phyloP scores from a whole-genome alignment of 2,797 vertebrate species.

The Dryobates pubescens region DNA sequence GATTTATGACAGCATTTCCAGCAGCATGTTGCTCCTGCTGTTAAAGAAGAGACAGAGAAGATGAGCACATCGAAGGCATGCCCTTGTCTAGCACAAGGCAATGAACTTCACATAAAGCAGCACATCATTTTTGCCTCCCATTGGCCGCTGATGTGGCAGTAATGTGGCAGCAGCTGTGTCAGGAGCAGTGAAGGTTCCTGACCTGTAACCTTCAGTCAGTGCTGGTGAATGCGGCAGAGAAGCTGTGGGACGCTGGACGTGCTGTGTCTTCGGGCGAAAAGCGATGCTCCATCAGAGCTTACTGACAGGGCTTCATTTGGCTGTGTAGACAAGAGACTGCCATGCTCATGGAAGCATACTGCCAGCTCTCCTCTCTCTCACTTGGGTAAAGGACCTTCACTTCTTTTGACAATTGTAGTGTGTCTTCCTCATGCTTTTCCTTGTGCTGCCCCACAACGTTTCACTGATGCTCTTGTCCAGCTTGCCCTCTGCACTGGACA shows the following conservation, averaged over 20 bases:
- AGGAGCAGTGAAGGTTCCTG: constrained; percentile 8
- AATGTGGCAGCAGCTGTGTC: neutral
- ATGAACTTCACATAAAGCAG: neutral
- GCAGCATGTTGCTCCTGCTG: constrained; percentile 16
- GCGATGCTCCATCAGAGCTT: neutral
- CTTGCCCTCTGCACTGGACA: neutral
- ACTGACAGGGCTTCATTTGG: neutral
- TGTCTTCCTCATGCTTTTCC: neutral
- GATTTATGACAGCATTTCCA: constrained; percentile 37
- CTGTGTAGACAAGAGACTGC: neutral
- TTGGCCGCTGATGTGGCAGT: neutral
- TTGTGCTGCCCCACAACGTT: neutral
- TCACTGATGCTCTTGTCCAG: neutral
- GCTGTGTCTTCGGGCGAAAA: neutral
- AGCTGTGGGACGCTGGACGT: neutral
- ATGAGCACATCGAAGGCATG: neutral
- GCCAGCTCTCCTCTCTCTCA: neutral
- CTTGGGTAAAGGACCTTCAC: neutral
- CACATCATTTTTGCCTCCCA: neutral
- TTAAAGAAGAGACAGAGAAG: constrained; percentile 10
- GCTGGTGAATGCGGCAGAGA: neutral
- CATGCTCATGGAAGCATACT: neutral
- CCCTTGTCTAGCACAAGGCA: neutral
- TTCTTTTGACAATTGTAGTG: neutral
- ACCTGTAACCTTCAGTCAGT: neutral